Base-by-base conservation (phyloP, 2,888 invertebrate genomes). In the Ypsolopha scabrella region DNA sequence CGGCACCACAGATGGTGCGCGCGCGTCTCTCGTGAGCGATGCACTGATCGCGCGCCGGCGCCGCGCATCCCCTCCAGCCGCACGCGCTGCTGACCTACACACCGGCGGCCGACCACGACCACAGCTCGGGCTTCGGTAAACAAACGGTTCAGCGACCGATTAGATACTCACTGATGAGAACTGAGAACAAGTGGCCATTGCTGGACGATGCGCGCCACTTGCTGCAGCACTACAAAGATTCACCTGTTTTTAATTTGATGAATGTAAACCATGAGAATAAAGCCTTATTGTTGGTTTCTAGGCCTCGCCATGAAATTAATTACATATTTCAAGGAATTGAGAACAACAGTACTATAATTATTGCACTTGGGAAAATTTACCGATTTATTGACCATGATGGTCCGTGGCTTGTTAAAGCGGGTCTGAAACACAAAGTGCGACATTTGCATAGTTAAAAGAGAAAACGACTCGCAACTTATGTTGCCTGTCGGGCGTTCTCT, bases 71-170 rank as follows among this genome's bases (percentile, higher is more conserved):
- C 78, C 78, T 64, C 77, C 71, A 67, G 62, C n/a, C 58, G 24
- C 24, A 24, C 24, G 24, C 24, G 60, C 65, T 69, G 62, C 71
- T 80, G 85, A 83, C 83, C 82, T 80, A 83, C 80, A 82, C 78
- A 43, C 64, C n/a, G n/a, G n/a, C n/a, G n/a, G n/a, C n/a, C n/a
- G n/a, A n/a, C n/a, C 65, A 61, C 62, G 67, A 68, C 38, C 64
- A 68, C 63, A 65, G 67, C 72, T 69, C 67, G 72, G 74, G 67
- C 76, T 70, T 69, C 75, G 76, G 80, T 80, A 82, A 82, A 83
- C 83, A 83, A 80, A 80, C 82, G 81, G 85, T 85, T 85, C 85
- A 80, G 67, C 82, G 83, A 82, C 80, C 85, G 83, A 86, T 83
- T 81, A 75, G 70, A 70, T 62, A 67, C n/a, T n/a, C n/a, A n/a